These are phyloP conservation scores for Aradophagus sp. DNA, from an alignment of 1,140 invertebrate genomes.

Conservation along the genomic window DNA sequence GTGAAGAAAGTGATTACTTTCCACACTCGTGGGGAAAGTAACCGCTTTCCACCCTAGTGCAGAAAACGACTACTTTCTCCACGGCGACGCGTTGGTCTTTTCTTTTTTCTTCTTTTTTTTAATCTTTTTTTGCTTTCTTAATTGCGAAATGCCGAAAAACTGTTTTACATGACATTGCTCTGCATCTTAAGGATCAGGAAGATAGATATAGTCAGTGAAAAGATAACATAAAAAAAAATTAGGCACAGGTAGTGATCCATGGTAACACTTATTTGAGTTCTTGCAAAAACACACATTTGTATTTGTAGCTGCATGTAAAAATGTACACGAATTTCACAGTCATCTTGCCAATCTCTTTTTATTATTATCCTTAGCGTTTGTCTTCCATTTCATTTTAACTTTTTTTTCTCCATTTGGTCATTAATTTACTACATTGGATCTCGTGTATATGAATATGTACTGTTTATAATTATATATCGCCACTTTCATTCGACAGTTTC, in stretches of 20 bases:
- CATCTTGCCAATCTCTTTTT: constrained; percentile 2
- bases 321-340: constrained; percentile 27
- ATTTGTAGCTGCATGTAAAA: constrained; percentile 22
- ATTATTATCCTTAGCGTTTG: background rate
- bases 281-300: constrained; percentile 19
- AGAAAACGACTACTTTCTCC: too few species aligned
- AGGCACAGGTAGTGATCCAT: constrained; percentile 68
- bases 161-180: too few species aligned
- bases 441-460: constrained; percentile 14
- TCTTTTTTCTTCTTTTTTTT: too few species aligned
- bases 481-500: constrained; percentile 36
- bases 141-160: constrained; percentile 34
- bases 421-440: background rate
- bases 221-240: constrained; percentile 54
- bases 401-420: too few species aligned
- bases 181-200: too few species aligned
- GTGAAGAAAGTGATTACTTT: too few species aligned
- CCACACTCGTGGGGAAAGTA: too few species aligned
- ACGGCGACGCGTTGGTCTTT: too few species aligned
- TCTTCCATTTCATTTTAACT: background rate
- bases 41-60: too few species aligned
- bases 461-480: constrained; percentile 25
- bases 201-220: too few species aligned
- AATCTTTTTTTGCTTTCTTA: too few species aligned
- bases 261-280: constrained; percentile 22